Base-by-base conservation (phyloP, 2,888 invertebrate species). In the Noctua pronuba region DNA sequence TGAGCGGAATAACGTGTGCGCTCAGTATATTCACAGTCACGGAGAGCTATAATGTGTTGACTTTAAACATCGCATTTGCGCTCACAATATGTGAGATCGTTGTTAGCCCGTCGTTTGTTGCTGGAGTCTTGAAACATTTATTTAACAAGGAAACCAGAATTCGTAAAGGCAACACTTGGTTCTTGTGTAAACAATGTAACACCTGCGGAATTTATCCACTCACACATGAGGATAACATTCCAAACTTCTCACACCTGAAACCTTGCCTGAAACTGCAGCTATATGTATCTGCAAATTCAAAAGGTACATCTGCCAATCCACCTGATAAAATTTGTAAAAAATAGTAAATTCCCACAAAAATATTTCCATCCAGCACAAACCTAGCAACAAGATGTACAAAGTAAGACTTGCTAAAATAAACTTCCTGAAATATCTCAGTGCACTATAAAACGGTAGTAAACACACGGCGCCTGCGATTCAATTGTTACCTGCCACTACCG, bases 371-470 rank as follows among this genome's bases (percentile, higher is more conserved):
- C 31, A 35, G 44, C 69, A 55, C 41, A 49, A 73, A 16, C 28
- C 62, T 55, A 49, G 46, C 31, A 79, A 75, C 71, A 80, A 52
- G 60, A n/a, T 35, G 11, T 79, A 85, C 83, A 85, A 82, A 82
- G 84, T 82, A 82, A 77, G 70, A 31, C 67, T 64, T 72, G 16
- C 70, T 67, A 71, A 73, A 85, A 85, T 82, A 82, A 82, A 73
- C 77, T 85, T 65, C 1, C 4, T n/a, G 31, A 21, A 71, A 65
- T n/a, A 28, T 24, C 28, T 65, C 44, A 1, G 52, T 16, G 66
- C 65, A 75, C 82, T 82, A 88, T 84, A 88, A 87, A 85, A 75
- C 71, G 80, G 88, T 76, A 73, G 88, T 88, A 88, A 87, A 82
- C 85, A 77, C 60, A 71, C 85, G 79, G 78, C 74, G 85, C 79